Conservation (phyloP, 2,113 vertebrate genomes). For the Noturus placidus region DNA sequence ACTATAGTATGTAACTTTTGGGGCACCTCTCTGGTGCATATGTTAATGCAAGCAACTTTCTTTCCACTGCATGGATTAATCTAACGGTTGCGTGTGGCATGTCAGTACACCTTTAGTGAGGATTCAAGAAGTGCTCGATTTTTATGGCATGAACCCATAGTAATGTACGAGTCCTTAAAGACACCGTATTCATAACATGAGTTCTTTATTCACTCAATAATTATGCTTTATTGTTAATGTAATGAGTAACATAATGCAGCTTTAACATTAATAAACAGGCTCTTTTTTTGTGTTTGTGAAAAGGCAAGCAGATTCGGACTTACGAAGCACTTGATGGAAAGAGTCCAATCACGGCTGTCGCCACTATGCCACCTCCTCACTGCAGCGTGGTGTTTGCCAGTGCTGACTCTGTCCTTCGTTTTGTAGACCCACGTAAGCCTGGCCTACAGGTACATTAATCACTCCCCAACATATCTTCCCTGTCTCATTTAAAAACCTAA, state of each 20-base stretch:
- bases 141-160: background rate
- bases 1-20: background rate
- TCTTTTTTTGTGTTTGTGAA: background rate
- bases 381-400: conserved; percentile 89
- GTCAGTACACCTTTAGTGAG: background rate
- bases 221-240: background rate
- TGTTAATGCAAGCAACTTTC: background rate
- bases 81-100: background rate
- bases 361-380: conserved; percentile 90
- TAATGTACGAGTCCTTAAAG: background rate
- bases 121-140: background rate
- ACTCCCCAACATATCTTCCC: no score
- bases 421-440: conserved; percentile 93
- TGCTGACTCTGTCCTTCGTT: conserved; percentile 91
- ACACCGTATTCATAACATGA: background rate
- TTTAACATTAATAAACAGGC: background rate
- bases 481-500: background rate
- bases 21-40: background rate
- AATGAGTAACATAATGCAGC: background rate
- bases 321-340: conserved; percentile 88
- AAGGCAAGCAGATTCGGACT: conserved; percentile 87
- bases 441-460: conserved; percentile 85
- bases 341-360: conserved; percentile 88
- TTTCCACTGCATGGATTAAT: background rate
- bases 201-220: background rate